These are phyloP conservation scores for Rhabdomys pumilio DNA, from an alignment of 2,797 vertebrate genomes.

Conservation along the genomic window DNA sequence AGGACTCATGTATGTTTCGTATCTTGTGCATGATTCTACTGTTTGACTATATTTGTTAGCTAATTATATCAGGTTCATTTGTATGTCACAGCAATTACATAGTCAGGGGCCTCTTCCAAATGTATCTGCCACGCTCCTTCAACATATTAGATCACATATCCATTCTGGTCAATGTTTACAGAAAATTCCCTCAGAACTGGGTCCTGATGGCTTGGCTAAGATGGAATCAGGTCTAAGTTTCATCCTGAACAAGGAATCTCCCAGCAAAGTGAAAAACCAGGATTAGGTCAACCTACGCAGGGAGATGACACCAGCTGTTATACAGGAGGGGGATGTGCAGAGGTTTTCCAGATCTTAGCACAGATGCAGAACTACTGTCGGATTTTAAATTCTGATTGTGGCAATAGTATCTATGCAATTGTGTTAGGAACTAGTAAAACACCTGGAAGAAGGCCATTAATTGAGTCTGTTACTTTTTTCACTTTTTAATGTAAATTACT, in stretches of 20 bases:
- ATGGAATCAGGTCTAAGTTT: not conserved
- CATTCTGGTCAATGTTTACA: too few species aligned
- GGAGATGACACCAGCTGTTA: not conserved
- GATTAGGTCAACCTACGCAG: not conserved
- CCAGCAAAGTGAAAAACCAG: not conserved
- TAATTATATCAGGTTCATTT: not conserved
- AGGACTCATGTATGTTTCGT: not conserved
- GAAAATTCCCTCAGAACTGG: not conserved
- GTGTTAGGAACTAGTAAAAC: not conserved
- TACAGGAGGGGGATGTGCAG: not conserved
- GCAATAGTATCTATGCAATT: not conserved
- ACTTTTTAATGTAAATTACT: not conserved
- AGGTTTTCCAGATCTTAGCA: not conserved
- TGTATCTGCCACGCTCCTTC: accelerated
- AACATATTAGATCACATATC: accelerated
- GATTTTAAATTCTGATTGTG: not conserved
- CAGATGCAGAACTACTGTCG: too few species aligned
- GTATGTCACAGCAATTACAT: too few species aligned
- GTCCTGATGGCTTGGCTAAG: not conserved
- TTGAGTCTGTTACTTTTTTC: not conserved
- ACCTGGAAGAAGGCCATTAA: not conserved
- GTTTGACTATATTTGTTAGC: not conserved
- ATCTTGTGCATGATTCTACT: not conserved
- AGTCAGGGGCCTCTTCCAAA: too few species aligned
- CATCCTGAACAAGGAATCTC: not conserved